Evolutionary conservation across 2,797 vertebrate species (phyloP).

Genomic region (Centroberyx gerrardi): DNA sequence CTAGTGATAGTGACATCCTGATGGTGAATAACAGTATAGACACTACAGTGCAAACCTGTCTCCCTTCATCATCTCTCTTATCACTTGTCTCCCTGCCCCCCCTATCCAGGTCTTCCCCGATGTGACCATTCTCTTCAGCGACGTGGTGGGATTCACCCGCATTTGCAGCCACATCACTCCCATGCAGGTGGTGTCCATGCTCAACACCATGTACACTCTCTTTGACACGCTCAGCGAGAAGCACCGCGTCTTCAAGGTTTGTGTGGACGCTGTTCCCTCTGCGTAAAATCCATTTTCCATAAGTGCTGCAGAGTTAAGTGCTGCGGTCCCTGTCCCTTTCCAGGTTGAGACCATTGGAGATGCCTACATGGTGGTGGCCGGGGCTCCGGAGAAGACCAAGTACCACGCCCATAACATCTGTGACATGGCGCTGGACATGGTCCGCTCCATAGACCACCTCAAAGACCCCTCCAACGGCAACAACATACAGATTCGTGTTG

Average conservation of each 20-base stretch:
- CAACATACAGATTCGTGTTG: conserved; percentile 86
- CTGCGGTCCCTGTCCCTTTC: neutral
- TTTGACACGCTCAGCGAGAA: conserved; percentile 88
- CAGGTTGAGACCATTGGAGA: conserved; percentile 87
- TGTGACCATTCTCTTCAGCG: conserved; percentile 86
- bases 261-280: neutral
- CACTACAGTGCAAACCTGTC: neutral
- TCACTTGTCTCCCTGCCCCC: neutral
- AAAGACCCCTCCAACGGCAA: conserved; percentile 87
- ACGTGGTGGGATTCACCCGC: conserved; percentile 85
- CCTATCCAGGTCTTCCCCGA: conserved; percentile 83
- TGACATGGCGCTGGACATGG: conserved; percentile 88
- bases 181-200: conserved; percentile 86
- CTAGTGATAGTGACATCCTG: neutral
- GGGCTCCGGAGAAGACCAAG: conserved; percentile 86
- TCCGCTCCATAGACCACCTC: conserved; percentile 85
- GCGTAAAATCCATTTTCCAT: neutral
- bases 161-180: conserved; percentile 88
- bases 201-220: conserved; percentile 87
- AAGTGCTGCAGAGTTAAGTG: neutral
- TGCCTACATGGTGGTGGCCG: conserved; percentile 86
- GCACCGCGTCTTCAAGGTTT: conserved; percentile 85
- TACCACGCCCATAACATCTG: conserved; percentile 87
- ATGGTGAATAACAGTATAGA: neutral
- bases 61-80: conserved; percentile 4